Evolutionary conservation across 2,888 invertebrate genomes (phyloP), one percentile per base, ranked within the genome.

Genomic region (Cyclophora punctaria): DNA sequence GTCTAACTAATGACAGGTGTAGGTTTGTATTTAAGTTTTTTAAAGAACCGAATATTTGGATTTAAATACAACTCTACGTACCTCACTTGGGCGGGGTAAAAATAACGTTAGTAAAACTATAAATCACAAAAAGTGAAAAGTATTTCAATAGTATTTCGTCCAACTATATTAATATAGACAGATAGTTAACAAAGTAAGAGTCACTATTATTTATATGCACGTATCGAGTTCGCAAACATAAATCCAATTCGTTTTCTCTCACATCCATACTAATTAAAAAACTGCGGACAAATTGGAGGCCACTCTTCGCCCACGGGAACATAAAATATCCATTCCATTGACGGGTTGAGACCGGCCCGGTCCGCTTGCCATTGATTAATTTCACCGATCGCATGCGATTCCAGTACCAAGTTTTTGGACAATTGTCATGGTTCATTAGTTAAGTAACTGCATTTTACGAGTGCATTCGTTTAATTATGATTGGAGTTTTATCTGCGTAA

Each of bases 211-310:
- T 37, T 20, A 2, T 37, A 37, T 37, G 42, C 45, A 47, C 45
- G 7, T 35, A 62, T 57, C 56, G 56, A 64, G 69, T 66, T 59
- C 63, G 68, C 71, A 72, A 69, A 73, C 71, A 74, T 78, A 74
- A 79, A 80, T 75, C 73, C 79, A 80, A 80, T 83, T 80, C 75
- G 80, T 75, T 80, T 78, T 74, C 79, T 77, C 83, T 77, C 80
- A 73, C 81, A 83, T 83, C 75, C 80, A 78, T 80, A 80, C 79
- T 84, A 85, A 85, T 85, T 85, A 85, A 85, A 83, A 84, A 85
- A 83, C 79, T 85, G 85, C 80, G 83, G 84, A 80, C 85, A 84
- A 84, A 85, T 83, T 83, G 84, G 78, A 72, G 75, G 71, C 78
- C 81, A 78, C 83, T 77, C 75, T 66, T 73, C 80, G 82, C 80